Conservation (phyloP, 2,113 vertebrate genomes). For the Danio rerio region DNA sequence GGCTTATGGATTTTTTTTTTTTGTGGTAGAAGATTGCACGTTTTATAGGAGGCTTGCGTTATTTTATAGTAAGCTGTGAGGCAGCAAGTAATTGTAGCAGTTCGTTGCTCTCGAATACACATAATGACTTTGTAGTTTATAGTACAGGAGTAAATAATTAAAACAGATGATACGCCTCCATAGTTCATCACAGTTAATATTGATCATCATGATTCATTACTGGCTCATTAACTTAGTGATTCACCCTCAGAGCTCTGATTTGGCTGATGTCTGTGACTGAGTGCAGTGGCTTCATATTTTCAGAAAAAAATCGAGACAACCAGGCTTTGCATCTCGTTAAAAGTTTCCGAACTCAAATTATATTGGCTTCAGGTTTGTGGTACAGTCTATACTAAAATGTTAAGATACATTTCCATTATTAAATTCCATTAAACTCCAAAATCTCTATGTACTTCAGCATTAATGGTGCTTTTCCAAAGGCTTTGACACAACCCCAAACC, state of each 20-base stretch:
- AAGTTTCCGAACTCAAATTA: too few species aligned
- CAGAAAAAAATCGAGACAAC: too few species aligned
- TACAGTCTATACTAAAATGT: too few species aligned
- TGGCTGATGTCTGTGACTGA: too few species aligned
- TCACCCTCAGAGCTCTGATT: background rate
- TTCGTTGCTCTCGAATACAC: constrained; percentile 5
- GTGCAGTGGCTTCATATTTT: too few species aligned
- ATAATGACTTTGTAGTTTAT: constrained; percentile 21
- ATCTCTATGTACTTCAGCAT: too few species aligned
- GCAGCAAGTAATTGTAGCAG: background rate
- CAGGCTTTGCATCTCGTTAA: too few species aligned
- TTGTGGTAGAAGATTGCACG: background rate
- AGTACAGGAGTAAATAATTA: constrained; percentile 6
- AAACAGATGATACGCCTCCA: background rate
- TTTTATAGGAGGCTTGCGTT: constrained; percentile 6
- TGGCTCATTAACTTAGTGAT: constrained; percentile 1
- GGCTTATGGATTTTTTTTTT: background rate
- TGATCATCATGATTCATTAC: constrained; percentile 9
- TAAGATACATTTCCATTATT: too few species aligned
- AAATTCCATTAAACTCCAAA: too few species aligned
- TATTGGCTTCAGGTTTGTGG: too few species aligned
- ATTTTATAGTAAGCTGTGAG: constrained; percentile 8
- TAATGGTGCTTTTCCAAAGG: too few species aligned
- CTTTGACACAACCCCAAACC: too few species aligned
- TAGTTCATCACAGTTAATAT: background rate